Evolutionary conservation across 2,113 vertebrate species (phyloP).

Genomic region (Tyto alba): DNA sequence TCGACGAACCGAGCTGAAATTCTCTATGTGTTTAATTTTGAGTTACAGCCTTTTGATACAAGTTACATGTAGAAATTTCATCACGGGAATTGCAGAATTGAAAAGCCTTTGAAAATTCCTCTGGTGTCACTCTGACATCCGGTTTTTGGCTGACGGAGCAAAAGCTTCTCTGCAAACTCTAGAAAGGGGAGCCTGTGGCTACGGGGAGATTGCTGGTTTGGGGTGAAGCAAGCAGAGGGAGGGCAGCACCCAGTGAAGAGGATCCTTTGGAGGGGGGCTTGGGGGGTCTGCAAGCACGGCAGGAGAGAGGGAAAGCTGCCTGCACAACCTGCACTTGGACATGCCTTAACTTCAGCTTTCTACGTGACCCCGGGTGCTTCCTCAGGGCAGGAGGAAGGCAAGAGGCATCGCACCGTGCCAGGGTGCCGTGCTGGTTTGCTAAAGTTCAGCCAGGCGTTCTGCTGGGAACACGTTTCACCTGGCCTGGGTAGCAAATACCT

Average conservation of each 20-base stretch:
- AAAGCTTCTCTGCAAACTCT: background rate
- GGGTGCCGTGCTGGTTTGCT: background rate
- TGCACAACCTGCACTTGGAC: background rate
- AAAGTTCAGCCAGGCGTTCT: background rate
- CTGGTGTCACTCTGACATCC: background rate
- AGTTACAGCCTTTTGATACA: background rate
- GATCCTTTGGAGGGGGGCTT: background rate
- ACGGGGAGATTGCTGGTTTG: background rate
- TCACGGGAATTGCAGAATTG: background rate
- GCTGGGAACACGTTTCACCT: background rate
- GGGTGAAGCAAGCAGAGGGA: background rate
- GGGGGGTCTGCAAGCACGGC: background rate
- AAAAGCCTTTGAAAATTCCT: background rate
- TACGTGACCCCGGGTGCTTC: background rate
- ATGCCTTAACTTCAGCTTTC: background rate
- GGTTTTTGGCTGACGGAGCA: background rate
- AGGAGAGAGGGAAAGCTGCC: background rate
- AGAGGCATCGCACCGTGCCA: background rate
- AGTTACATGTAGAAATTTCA: background rate
- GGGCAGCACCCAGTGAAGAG: background rate
- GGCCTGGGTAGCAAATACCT: background rate
- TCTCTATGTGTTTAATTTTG: background rate
- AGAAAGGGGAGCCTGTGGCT: background rate
- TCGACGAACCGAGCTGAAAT: no score
- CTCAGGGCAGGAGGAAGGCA: background rate